Evolutionary conservation across 2,888 invertebrate genomes (phyloP).

Genomic region (Sinohyriopsis cumingii): DNA sequence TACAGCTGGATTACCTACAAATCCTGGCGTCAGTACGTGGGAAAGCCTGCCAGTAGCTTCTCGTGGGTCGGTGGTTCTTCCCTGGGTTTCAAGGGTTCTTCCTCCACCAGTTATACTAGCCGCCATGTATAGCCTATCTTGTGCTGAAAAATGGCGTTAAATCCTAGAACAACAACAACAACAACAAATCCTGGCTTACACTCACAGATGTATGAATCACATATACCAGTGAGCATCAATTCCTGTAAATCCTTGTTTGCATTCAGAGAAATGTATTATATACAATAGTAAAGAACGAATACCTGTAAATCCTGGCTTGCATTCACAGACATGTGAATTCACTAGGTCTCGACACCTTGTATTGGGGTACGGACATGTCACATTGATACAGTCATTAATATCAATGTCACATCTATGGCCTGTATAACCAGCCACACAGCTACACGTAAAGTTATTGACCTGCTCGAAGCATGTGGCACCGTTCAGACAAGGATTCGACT

Average conservation of each 20-base stretch:
- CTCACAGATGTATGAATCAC: slow-evolving; percentile 34
- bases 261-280: too few species aligned
- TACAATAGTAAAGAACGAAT: background rate
- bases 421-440: slow-evolving; percentile 31
- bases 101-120: too few species aligned
- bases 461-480: slow-evolving; percentile 74
- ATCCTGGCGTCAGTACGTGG: slow-evolving; percentile 1
- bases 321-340: slow-evolving; percentile 40
- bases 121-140: too few species aligned
- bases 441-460: slow-evolving; percentile 26
- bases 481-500: slow-evolving; percentile 46
- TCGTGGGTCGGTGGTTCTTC: too few species aligned
- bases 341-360: slow-evolving; percentile 39
- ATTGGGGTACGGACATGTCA: slow-evolving; percentile 33
- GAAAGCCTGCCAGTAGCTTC: too few species aligned
- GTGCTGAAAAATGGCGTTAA: too few species aligned
- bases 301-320: slow-evolving; percentile 52
- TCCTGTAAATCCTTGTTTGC: too few species aligned
- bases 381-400: slow-evolving; percentile 44
- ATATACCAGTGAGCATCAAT: too few species aligned
- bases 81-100: too few species aligned
- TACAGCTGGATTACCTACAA: slow-evolving; percentile 29
- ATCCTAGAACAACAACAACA: too few species aligned
- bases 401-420: slow-evolving; percentile 40
- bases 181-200: slow-evolving; percentile 52